Conservation (phyloP, 2,888 invertebrate genomes). For the Elmis aenea region DNA sequence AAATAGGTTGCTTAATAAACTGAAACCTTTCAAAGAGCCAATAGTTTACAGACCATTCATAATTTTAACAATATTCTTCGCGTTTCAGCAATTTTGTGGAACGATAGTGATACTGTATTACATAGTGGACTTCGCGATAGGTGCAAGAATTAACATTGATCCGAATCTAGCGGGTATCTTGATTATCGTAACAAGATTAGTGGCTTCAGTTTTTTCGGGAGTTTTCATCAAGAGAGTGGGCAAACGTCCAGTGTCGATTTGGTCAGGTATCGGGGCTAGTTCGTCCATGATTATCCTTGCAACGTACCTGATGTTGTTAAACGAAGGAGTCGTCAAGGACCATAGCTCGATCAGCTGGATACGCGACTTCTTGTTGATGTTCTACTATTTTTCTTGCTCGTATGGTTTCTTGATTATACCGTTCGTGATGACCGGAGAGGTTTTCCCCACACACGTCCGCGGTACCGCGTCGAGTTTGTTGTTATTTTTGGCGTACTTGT, state of each 20-base stretch:
- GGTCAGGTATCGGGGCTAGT: constrained; percentile 55
- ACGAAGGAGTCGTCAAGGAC: constrained; percentile 30
- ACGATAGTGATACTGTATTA: constrained; percentile 54
- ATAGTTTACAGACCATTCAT: constrained; percentile 48
- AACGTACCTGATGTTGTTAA: constrained; percentile 41
- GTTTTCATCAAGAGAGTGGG: constrained; percentile 52
- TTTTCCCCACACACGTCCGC: constrained; percentile 51
- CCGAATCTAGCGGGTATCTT: constrained; percentile 49
- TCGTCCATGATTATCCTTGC: constrained; percentile 50
- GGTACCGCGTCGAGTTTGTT: constrained; percentile 51
- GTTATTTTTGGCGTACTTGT: constrained; percentile 48
- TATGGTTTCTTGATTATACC: constrained; percentile 54
- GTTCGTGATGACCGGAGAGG: constrained; percentile 54
- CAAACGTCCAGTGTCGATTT: constrained; percentile 52
- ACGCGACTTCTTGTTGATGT: constrained; percentile 46
- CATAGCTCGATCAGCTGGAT: constrained; percentile 36
- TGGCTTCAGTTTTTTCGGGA: constrained; percentile 46
- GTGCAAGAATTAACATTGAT: constrained; percentile 47
- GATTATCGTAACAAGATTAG: constrained; percentile 49
- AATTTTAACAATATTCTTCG: constrained; percentile 50
- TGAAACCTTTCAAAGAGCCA: constrained; percentile 38
- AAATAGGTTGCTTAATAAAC: constrained; percentile 26
- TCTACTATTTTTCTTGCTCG: constrained; percentile 51
- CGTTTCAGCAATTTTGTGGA: constrained; percentile 57
- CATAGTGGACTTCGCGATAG: constrained; percentile 49